These are phyloP conservation scores for Chromobotia macracanthus DNA, from an alignment of 2,797 vertebrate genomes.

Conservation along the genomic window DNA sequence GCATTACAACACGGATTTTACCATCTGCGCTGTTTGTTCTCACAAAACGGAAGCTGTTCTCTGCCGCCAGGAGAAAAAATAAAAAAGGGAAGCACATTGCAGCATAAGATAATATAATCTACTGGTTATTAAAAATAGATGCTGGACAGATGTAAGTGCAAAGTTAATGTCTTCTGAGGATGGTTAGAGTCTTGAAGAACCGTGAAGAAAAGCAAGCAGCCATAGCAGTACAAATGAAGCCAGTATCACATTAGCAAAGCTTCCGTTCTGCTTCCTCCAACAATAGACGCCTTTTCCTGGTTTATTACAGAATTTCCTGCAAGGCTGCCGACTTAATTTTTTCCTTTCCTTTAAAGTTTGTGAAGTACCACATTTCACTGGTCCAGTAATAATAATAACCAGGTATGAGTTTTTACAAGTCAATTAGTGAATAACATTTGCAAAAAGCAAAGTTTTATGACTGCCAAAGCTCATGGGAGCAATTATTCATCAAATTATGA, in stretches of 20 bases:
- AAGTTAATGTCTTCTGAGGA: conserved; percentile 51
- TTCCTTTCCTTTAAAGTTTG: background rate
- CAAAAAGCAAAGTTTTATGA: background rate
- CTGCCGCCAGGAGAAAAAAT: conserved; percentile 24
- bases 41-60: conserved; percentile 33
- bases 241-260: conserved; percentile 69
- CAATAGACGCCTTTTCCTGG: conserved; percentile 78
- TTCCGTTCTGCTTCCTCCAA: conserved; percentile 71
- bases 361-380: conserved; percentile 21
- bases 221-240: conserved; percentile 34
- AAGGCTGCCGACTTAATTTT: conserved; percentile 27
- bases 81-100: conserved; percentile 48
- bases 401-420: background rate
- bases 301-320: conserved; percentile 75
- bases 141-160: conserved; percentile 47
- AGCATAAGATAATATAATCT: conserved; percentile 46
- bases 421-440: conserved; percentile 3
- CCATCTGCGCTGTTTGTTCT: conserved; percentile 30
- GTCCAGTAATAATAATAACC: conserved; percentile 7
- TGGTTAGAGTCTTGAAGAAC: conserved; percentile 33
- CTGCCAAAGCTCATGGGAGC: too few relatives aligned
- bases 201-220: conserved; percentile 40
- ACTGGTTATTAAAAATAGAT: conserved; percentile 57
- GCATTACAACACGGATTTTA: conserved; percentile 40
- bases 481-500: too few relatives aligned